Evolutionary conservation across 1,140 invertebrate species (phyloP), one percentile per base, ranked within the genome.

Genomic region (Microplitis mediator): DNA sequence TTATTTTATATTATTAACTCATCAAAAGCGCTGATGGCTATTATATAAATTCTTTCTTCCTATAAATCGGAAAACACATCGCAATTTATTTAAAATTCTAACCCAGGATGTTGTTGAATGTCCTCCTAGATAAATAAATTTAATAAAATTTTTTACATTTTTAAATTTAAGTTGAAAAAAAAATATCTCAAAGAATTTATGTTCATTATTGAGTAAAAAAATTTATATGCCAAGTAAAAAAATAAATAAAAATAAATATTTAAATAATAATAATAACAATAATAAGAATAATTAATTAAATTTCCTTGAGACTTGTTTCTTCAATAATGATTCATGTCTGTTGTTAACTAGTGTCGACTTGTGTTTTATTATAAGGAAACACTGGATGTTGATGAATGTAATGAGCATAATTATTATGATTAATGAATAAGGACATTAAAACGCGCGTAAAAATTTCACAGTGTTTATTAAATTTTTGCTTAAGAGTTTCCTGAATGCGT

Each of bases 401-500:
- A 36, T 35, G 52, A 61, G 51, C 51, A 39, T 35, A 51, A 50
- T 52, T 9, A 56, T 36, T 52, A 50, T 35, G 16, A 64, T 65
- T 11, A 14, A 39, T 66, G 5, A 51, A 45, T 52, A 45, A 36
- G 63, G 51, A 65, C 56, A 16, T 52, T 69, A 80, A 13, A 74
- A 75, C 83, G 84, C 84, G 81, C 81, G 64, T 50, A 75, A 74
- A 75, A 81, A 68, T 74, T 74, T 79, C 80, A 81, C 65, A 66
- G 3, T 36, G 3, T 66, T 60, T 23, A 39, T 9, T 6, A 65
- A 67, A 63, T 60, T 72, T 61, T 69, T 78, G 71, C 73, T 74
- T 56, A 73, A 70, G 78, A 80, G 67, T 83, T 78, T 77, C 79
- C 78, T 77, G 72, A 86, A 85, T 81, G 83, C 84, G 84, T 84